Evolutionary conservation across 2,113 vertebrate species (phyloP).

Genomic region (Ranitomeya imitator): DNA sequence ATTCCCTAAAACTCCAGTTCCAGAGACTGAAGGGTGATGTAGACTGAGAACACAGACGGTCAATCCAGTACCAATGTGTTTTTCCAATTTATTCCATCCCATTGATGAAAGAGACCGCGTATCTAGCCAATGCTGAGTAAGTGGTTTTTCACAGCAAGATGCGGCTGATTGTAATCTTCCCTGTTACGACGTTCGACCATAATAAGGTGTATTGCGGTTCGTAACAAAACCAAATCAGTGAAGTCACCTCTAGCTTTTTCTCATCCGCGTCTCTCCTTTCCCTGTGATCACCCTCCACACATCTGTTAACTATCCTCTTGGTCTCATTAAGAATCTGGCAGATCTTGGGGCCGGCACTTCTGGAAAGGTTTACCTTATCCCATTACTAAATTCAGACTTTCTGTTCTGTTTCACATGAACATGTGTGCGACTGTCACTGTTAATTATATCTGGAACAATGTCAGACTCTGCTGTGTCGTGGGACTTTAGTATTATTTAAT

Average conservation of each 20-base stretch:
- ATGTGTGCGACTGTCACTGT: constrained; percentile 54
- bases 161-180: constrained; percentile 4
- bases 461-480: constrained; percentile 23
- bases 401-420: constrained; percentile 52
- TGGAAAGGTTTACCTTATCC: constrained; percentile 56
- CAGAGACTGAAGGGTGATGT: background rate
- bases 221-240: background rate
- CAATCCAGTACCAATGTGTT: background rate
- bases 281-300: constrained; percentile 50
- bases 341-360: constrained; percentile 43
- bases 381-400: constrained; percentile 46
- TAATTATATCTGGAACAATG: constrained; percentile 48
- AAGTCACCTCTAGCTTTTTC: constrained; percentile 10
- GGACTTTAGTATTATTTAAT: constrained; percentile 17
- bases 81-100: background rate
- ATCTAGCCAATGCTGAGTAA: constrained; percentile 23
- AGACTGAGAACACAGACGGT: background rate
- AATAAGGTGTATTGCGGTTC: background rate
- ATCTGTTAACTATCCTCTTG: constrained; percentile 54
- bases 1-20: background rate
- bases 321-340: constrained; percentile 53
- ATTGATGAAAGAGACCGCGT: background rate
- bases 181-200: background rate
- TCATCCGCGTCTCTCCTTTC: background rate
- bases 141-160: background rate